Evolutionary conservation across 2,113 vertebrate species (phyloP).

Genomic region (Cyanoderma ruficeps): DNA sequence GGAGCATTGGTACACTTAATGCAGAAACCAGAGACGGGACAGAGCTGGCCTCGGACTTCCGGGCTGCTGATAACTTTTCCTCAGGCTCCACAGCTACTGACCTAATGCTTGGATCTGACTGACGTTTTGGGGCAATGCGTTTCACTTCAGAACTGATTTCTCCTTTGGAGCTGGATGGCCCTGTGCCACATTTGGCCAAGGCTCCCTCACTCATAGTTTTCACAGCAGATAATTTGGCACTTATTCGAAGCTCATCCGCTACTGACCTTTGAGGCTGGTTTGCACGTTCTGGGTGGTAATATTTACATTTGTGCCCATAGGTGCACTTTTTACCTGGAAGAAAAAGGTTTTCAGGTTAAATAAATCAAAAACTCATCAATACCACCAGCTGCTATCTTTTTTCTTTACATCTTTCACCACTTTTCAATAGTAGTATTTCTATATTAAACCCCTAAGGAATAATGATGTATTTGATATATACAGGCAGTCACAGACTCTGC

Average conservation of each 20-base stretch:
- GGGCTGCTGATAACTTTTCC: conserved; percentile 84
- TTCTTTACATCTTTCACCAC: background rate
- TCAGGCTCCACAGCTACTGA: conserved; percentile 90
- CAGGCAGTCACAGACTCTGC: background rate
- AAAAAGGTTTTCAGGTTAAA: conserved; percentile 43
- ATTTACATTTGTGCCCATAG: conserved; percentile 99
- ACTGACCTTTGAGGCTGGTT: conserved; percentile 95
- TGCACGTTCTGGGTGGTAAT: conserved; percentile 97
- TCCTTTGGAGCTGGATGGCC: conserved; percentile 78
- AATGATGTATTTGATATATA: background rate
- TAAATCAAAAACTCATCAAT: background rate
- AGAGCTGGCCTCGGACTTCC: conserved; percentile 93
- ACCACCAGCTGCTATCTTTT: background rate
- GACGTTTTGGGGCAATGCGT: conserved; percentile 91
- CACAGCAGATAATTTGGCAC: conserved; percentile 95
- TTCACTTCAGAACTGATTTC: conserved; percentile 89
- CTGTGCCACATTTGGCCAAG: conserved; percentile 86
- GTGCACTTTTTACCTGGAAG: conserved; percentile 97
- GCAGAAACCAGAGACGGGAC: conserved; percentile 96
- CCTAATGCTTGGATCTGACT: conserved; percentile 97
- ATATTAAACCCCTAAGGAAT: background rate
- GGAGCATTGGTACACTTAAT: conserved; percentile 94
- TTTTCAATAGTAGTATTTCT: background rate
- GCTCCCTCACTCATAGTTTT: conserved; percentile 98
- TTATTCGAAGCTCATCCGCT: conserved; percentile 96